Percentiles rank a stretch among this genome's conserved stretches.
Conservation (phyloP, 2,888 invertebrate genomes). For the Drosophila neonasuta region DNA sequence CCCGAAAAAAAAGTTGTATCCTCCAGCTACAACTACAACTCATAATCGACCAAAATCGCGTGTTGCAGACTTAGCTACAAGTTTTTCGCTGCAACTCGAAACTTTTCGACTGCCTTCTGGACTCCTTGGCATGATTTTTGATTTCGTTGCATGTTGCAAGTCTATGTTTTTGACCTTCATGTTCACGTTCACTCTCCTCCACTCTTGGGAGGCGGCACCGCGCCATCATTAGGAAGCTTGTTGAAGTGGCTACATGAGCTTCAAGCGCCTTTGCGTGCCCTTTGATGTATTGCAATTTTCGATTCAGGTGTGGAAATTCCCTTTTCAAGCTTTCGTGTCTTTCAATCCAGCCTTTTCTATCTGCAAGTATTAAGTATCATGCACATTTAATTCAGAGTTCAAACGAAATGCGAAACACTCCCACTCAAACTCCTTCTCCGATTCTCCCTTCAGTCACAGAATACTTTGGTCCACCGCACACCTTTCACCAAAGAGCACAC, state of each 20-base stretch:
- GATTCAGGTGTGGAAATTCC: slow-evolving; percentile 59
- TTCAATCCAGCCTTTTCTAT: slow-evolving; percentile 1
- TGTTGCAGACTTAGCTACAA: slow-evolving; percentile 40
- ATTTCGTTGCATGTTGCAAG: slow-evolving; percentile 37
- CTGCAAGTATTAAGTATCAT: slow-evolving; percentile 22
- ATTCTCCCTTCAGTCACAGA: not conserved
- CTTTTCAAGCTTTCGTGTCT: slow-evolving; percentile 38
- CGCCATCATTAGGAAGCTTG: slow-evolving; percentile 48
- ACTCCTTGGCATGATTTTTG: slow-evolving; percentile 17
- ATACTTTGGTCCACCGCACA: slow-evolving; percentile 49
- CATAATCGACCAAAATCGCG: slow-evolving; percentile 69
- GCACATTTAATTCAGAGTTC: slow-evolving; percentile 33
- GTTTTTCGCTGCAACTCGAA: slow-evolving; percentile 36
- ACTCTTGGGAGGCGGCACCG: slow-evolving; percentile 9
- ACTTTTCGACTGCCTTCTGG: slow-evolving; percentile 38
- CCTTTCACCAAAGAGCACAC: slow-evolving; percentile 37
- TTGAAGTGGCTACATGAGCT: slow-evolving; percentile 47
- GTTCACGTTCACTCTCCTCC: not conserved
- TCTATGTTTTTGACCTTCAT: slow-evolving; percentile 44
- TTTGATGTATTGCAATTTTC: slow-evolving; percentile 35
- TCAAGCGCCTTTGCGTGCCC: slow-evolving; percentile 44
- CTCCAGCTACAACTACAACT: slow-evolving; percentile 50
- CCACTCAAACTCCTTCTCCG: slow-evolving; percentile 15
- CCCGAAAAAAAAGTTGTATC: slow-evolving; percentile 39
- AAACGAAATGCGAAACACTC: slow-evolving; percentile 23